Percentiles rank a stretch among this genome's conserved stretches.
These are phyloP conservation scores for Scartelaos histophorus DNA, from an alignment of 2,113 vertebrate genomes.

Conservation along the genomic window DNA sequence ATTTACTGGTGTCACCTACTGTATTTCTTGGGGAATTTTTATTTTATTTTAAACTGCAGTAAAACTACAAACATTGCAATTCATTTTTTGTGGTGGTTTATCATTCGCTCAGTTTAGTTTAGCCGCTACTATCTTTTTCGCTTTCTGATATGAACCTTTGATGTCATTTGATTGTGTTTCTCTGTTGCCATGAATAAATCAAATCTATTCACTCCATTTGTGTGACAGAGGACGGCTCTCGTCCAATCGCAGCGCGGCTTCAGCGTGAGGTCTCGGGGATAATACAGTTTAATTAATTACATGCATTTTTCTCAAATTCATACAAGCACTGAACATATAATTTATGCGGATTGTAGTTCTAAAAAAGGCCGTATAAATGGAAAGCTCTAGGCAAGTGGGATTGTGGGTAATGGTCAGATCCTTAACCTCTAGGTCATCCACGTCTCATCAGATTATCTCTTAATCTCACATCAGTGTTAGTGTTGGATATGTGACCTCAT, in stretches of 20 bases:
- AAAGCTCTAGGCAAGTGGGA: neutral
- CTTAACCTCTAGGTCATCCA: slow-evolving; percentile 7
- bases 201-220: slow-evolving; percentile 33
- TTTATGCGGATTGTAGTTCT: neutral
- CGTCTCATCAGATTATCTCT: slow-evolving; percentile 10
- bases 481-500: slow-evolving; percentile 4
- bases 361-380: neutral
- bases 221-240: slow-evolving; percentile 2
- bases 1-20: too few relatives aligned
- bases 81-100: neutral
- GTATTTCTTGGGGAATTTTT: too few relatives aligned
- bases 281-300: slow-evolving; percentile 1
- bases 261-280: slow-evolving; percentile 1
- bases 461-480: neutral
- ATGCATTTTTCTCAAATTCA: neutral
- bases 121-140: neutral
- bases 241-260: slow-evolving; percentile 10
- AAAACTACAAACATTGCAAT: neutral
- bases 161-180: slow-evolving; percentile 47
- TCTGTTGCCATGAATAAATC: slow-evolving; percentile 48
- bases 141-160: slow-evolving; percentile 42
- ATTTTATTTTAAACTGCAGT: too few relatives aligned
- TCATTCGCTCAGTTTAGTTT: neutral
- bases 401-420: slow-evolving; percentile 8
- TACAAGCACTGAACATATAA: neutral